Evolutionary conservation across 1,140 invertebrate genomes (phyloP).

Genomic region (Elysia chlorotica): DNA sequence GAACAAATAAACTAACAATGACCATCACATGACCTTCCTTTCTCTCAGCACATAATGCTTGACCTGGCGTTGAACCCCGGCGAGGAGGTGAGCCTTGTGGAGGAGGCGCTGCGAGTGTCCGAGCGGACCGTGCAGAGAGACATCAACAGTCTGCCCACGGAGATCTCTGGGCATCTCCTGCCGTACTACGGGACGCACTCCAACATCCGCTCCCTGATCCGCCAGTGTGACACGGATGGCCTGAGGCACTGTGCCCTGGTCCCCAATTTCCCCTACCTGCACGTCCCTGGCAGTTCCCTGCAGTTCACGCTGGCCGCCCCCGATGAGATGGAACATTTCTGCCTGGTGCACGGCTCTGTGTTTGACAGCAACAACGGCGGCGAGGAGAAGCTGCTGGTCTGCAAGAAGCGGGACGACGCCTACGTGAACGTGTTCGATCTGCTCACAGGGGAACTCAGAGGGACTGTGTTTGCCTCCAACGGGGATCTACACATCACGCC

Average conservation of each 20-base stretch:
- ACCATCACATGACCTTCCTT: too few relatives aligned
- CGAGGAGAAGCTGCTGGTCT: constrained; percentile 39
- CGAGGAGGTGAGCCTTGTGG: constrained; percentile 45
- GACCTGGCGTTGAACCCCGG: constrained; percentile 52
- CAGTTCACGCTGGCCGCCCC: constrained; percentile 43
- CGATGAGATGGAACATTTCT: constrained; percentile 29
- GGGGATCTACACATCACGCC: constrained; percentile 55
- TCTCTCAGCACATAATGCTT: constrained; percentile 49
- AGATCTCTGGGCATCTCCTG: constrained; percentile 49
- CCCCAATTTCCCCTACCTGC: constrained; percentile 53
- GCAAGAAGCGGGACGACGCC: constrained; percentile 42
- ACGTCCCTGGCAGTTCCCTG: constrained; percentile 54
- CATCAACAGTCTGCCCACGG: constrained; percentile 49
- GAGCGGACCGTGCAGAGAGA: constrained; percentile 42
- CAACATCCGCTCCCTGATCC: constrained; percentile 50
- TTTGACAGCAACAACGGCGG: too few relatives aligned
- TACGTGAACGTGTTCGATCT: constrained; percentile 48
- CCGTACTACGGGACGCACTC: constrained; percentile 49
- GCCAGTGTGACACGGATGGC: constrained; percentile 51
- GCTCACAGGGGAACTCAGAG: constrained; percentile 41
- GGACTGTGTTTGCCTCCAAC: constrained; percentile 46
- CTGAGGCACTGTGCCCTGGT: constrained; percentile 51
- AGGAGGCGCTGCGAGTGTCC: constrained; percentile 42
- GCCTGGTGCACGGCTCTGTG: too few relatives aligned
- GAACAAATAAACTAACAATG: too few relatives aligned